Evolutionary conservation across 2,797 vertebrate genomes (phyloP).

Genomic region (Knipowitschia caucasica): DNA sequence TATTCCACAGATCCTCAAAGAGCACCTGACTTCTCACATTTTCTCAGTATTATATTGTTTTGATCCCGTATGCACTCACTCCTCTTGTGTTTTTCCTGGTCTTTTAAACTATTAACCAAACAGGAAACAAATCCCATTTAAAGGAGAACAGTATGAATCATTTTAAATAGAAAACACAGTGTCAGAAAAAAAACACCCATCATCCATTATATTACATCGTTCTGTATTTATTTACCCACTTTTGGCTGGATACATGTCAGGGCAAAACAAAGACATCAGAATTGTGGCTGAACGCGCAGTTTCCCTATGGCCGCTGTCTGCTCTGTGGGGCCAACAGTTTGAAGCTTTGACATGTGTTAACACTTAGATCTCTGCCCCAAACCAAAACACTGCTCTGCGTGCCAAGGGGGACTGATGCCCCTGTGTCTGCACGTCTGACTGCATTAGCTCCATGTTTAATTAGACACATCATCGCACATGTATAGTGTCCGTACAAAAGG

Average conservation of each 20-base stretch:
- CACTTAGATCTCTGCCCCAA: constrained; percentile 21
- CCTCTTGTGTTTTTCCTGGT: too few species aligned
- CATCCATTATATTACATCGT: neutral
- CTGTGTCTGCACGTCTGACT: constrained; percentile 8
- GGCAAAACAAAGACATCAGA: constrained; percentile 23
- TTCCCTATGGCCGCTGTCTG: constrained; percentile 18
- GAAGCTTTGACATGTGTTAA: constrained; percentile 44
- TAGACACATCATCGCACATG: neutral
- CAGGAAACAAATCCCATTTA: too few species aligned
- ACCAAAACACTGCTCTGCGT: constrained; percentile 32
- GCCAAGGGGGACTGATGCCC: constrained; percentile 25
- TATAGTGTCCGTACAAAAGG: too few species aligned
- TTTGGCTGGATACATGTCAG: constrained; percentile 18
- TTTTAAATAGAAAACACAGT: too few species aligned
- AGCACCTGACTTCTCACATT: too few species aligned
- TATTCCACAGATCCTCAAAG: too few species aligned
- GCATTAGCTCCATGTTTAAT: neutral
- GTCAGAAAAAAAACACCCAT: neutral
- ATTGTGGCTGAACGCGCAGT: constrained; percentile 6
- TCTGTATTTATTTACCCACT: constrained; percentile 5
- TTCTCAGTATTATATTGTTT: too few species aligned
- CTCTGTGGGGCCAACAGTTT: constrained; percentile 21
- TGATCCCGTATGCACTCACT: too few species aligned
- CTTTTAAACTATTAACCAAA: too few species aligned
- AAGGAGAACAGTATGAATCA: too few species aligned